Evolutionary conservation across 1,140 invertebrate genomes (phyloP), one percentile per base, ranked within the genome.

Genomic region (Doryteuthis pealeii): DNA sequence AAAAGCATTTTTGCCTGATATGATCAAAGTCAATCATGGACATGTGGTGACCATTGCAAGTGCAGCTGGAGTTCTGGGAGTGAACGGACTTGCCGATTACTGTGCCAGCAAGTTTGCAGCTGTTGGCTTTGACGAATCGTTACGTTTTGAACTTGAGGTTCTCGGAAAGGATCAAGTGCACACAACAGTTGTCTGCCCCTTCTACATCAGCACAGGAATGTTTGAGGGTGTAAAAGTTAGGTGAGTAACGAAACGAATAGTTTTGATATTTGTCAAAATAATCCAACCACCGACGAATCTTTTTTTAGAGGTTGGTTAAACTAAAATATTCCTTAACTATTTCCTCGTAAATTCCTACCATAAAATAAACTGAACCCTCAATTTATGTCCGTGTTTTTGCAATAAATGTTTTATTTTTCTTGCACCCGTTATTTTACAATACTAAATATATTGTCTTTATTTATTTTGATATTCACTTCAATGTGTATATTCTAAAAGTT

Each of bases 31-130:
- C 28, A 94, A 95, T 83, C 91, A 92, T 73, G 97, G 97, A 0
- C 98, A 99, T 82, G 93, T 99, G 76, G 96, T 99, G 0, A 97
- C 95, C 2, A 93, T 99, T 72, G 95, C 97, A 0, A 97, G 95
- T 68, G 91, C 97, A 80, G 97, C 97, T 28, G 97, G 96, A 28
- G 90, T 84, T 4, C 68, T 84, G 43, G 86, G 86, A 28, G 83
- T 87, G 12, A 82, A 81, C 31, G 94, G 94, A 83, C 91, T 98
- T 74, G 93, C 95, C 1, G 97, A 99, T 90, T 99, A 99, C 88
- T 97, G 95, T 85, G 92, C 95, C 1, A 96, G 95, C 8, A 99
- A 99, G 90, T 95, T 94, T 84, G 97, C 94, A 18, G 95, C 94
- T 31, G 93, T 95, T 67, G 96, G 96, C 31, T 83, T 97, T 86